Base-by-base conservation (phyloP, 2,113 vertebrate species). In the Tautogolabrus adspersus region DNA sequence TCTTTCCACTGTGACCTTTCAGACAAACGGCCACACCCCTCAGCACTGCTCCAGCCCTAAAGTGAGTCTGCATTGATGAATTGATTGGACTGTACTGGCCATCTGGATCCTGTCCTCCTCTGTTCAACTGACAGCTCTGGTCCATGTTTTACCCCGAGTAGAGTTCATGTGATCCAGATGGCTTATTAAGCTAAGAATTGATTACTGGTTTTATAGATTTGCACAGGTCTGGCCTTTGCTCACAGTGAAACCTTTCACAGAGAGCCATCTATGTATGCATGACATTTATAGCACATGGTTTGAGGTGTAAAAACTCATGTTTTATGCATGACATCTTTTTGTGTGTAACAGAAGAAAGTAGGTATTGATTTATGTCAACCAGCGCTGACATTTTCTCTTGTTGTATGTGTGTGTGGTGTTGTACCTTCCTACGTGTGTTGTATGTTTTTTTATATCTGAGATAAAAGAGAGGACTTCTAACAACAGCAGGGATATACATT, bases 181-280 rank as follows among this genome's bases (percentile, higher is more conserved):
- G 55, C 63, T 62, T 66, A 69, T 68, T 57, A 58, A 49, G 23
- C 40, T 40, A 26, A 69, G 34, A 76, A 85, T 61, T 72, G 70
- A 88, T 82, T 59, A 26, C 47, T 75, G 13, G 72, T 85, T 86
- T 90, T 74, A 79, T 55, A 34, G 66, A 85, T 80, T 59, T 81
- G 44, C 19, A 52, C 26, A 61, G 22, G n/a, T 75, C 38, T 79
- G 77, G 46, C 44, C 42, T 87, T 80, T 86, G 60, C 66, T 64
- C 47, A 64, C 0, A 21, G 64, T 67, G 47, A 78, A 62, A 38
- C 30, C 6, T 72, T 69, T 73, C 40, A 75, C 7, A 52, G 19
- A 61, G 54, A 22, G 54, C 19, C 21, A 8, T 60, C 19, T 13
- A 69, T 23, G 26, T 5, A 22, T 23, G 26, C 7, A 22, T 75